A percentile compares a stretch with the other conserved stretches of the same genome.
Conservation (phyloP, 2,797 vertebrate species). For the Channallabes apus region DNA sequence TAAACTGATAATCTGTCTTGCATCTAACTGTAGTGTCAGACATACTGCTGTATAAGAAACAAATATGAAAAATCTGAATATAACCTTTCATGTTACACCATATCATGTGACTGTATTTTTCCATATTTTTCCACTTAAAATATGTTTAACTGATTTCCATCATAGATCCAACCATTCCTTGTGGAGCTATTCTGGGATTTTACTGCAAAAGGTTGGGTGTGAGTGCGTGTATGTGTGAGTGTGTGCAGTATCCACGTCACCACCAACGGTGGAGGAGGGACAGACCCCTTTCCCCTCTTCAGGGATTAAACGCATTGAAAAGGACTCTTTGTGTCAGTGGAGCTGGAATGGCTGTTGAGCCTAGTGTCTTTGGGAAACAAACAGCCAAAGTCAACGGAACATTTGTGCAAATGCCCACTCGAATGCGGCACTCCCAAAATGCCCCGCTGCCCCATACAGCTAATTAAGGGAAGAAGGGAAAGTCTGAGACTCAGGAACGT, state of each 20-base stretch:
- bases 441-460: constrained; percentile 35
- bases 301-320: constrained; percentile 71
- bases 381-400: constrained; percentile 72
- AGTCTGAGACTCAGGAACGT: constrained; percentile 55
- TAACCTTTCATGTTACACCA: background rate
- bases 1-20: background rate
- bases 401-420: constrained; percentile 60
- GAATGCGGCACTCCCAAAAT: constrained; percentile 57
- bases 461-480: constrained; percentile 45
- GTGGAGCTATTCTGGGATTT: constrained; percentile 14
- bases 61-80: background rate
- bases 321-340: constrained; percentile 67
- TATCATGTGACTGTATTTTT: background rate
- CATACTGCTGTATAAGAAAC: background rate
- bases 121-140: background rate
- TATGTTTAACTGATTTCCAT: background rate
- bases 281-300: constrained; percentile 56
- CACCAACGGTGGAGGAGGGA: constrained; percentile 49
- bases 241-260: constrained; percentile 19
- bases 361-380: constrained; percentile 66
- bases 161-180: background rate
- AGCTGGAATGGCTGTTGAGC: constrained; percentile 65
- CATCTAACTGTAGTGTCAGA: background rate
- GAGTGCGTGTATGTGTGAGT: constrained; percentile 18
- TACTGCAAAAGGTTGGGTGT: constrained; percentile 14